phyloP scores from a whole-genome alignment of 2,888 invertebrate species.

The Anthophora plumipes region DNA sequence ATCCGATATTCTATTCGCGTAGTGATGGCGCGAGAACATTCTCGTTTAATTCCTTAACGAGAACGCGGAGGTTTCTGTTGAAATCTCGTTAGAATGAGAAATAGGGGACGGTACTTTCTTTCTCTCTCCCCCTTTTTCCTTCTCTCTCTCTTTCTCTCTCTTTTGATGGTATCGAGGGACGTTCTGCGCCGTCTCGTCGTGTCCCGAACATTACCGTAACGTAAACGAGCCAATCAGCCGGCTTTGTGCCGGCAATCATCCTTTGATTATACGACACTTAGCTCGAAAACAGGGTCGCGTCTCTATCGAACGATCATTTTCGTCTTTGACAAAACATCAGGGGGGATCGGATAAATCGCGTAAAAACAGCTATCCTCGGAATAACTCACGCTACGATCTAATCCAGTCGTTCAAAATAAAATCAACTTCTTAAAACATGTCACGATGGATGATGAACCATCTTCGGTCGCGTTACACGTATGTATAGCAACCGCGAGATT shows the following conservation, averaged over 20 bases:
- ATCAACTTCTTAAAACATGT: neutral
- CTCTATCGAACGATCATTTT: conserved; percentile 57
- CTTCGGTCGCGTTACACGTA: neutral
- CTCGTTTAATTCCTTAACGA: conserved; percentile 53
- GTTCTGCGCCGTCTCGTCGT: conserved; percentile 39
- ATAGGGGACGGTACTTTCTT: conserved; percentile 10
- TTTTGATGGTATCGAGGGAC: conserved; percentile 24
- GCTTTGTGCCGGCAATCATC: conserved; percentile 80
- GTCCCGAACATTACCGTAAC: conserved; percentile 68
- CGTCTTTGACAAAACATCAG: conserved; percentile 48
- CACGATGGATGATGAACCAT: neutral
- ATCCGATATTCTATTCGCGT: conserved; percentile 20
- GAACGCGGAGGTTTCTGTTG: conserved; percentile 37
- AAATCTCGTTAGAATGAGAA: conserved; percentile 59
- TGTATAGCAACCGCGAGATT: neutral
- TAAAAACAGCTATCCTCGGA: conserved; percentile 27
- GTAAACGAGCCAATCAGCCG: conserved; percentile 82
- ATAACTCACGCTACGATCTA: neutral
- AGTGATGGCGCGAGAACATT: conserved; percentile 22
- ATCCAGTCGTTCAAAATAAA: neutral
- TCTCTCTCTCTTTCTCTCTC: no score
- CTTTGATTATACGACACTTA: conserved; percentile 80
- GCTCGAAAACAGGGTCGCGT: conserved; percentile 70
- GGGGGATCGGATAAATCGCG: conserved; percentile 42
- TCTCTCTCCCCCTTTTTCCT: no score